These are phyloP conservation scores for Hoplostethus atlanticus DNA, from an alignment of 2,797 vertebrate genomes.

Conservation along the genomic window DNA sequence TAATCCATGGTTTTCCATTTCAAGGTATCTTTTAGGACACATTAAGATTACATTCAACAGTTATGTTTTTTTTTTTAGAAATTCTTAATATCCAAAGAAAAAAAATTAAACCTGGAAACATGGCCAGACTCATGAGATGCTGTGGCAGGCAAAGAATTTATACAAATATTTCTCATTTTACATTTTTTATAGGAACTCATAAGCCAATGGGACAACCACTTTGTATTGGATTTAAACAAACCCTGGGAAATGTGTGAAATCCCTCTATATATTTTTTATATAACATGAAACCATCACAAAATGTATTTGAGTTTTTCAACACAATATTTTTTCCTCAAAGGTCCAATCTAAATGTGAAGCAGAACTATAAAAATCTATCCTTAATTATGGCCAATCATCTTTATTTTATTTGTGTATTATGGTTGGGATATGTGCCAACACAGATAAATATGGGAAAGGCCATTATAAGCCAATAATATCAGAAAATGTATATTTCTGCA, in stretches of 20 bases:
- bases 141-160: not conserved
- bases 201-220: not conserved
- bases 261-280: no score
- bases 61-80: no score
- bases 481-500: constrained; percentile 25
- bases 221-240: not conserved
- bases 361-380: constrained; percentile 6
- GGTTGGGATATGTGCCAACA: constrained; percentile 63
- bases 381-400: constrained; percentile 40
- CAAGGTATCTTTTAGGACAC: no score
- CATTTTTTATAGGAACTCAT: not conserved
- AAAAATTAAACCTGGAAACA: no score
- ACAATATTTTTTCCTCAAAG: not conserved
- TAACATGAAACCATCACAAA: no score
- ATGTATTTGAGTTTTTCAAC: no score
- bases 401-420: constrained; percentile 57
- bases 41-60: no score
- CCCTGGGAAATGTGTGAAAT: not conserved
- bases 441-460: constrained; percentile 51
- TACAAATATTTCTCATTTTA: no score
- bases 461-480: constrained; percentile 35
- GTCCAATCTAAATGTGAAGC: not conserved
- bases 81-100: no score
- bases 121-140: no score
- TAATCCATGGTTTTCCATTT: no score